phyloP scores from a whole-genome alignment of 2,888 invertebrate genomes.

The Yponomeuta evonymella region DNA sequence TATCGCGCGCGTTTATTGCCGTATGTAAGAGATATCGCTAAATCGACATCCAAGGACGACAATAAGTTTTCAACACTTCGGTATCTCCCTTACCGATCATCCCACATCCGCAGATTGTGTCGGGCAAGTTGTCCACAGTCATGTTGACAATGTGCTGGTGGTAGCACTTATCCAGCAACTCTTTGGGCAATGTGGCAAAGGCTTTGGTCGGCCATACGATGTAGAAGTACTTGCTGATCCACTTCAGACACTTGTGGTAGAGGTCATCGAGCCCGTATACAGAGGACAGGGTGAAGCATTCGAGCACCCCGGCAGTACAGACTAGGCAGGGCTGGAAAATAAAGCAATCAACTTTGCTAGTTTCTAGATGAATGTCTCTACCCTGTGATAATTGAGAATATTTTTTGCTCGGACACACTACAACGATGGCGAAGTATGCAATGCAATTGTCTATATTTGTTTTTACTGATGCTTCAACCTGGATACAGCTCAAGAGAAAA shows the following conservation, averaged over 20 bases:
- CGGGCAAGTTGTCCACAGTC: constrained; percentile 87
- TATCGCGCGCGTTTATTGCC: too few species aligned
- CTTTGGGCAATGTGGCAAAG: constrained; percentile 89
- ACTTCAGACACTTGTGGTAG: constrained; percentile 88
- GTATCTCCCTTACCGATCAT: constrained; percentile 66
- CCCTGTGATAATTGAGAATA: too few species aligned
- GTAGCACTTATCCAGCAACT: constrained; percentile 88
- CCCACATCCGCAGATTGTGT: constrained; percentile 89
- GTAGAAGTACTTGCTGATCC: constrained; percentile 91
- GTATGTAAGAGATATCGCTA: too few species aligned
- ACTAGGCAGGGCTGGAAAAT: constrained; percentile 87
- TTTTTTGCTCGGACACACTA: too few species aligned
- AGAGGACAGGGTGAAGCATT: constrained; percentile 89
- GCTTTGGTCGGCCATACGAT: constrained; percentile 92
- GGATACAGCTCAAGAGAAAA: too few species aligned
- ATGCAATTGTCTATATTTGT: too few species aligned
- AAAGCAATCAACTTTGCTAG: not conserved
- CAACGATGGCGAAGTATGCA: too few species aligned
- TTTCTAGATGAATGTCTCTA: too few species aligned
- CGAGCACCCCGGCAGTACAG: constrained; percentile 90
- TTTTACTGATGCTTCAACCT: too few species aligned
- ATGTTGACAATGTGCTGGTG: constrained; percentile 88
- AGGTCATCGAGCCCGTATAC: constrained; percentile 92
- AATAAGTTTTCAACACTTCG: not conserved
- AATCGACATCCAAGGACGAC: not conserved